Percentiles rank a stretch among this genome's conserved stretches.
These are phyloP conservation scores for Vimba vimba DNA, from an alignment of 2,113 vertebrate genomes.

Conservation along the genomic window DNA sequence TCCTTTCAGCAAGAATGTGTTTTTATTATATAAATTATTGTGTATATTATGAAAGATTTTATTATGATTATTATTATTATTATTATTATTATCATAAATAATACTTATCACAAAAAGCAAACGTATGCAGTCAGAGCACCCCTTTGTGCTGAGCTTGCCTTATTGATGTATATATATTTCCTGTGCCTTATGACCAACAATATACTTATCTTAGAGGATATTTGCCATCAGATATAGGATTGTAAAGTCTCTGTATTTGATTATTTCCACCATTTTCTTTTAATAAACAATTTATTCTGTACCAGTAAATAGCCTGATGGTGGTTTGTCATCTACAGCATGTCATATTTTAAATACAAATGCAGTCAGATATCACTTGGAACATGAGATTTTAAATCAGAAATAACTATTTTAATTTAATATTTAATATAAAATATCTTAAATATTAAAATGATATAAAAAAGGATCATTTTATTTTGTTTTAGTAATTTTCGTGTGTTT, in stretches of 20 bases:
- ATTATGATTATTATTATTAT: slow-evolving; percentile 9
- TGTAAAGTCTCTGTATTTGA: slow-evolving; percentile 30
- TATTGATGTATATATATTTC: slow-evolving; percentile 24
- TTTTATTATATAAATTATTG: slow-evolving; percentile 37
- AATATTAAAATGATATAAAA: too few relatives aligned
- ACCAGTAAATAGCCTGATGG: too few relatives aligned
- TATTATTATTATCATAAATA: background rate
- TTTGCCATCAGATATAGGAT: slow-evolving; percentile 17
- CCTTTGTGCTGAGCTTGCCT: slow-evolving; percentile 28
- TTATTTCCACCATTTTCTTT: slow-evolving; percentile 12
- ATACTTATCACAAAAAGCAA: slow-evolving; percentile 8
- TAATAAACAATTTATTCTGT: slow-evolving; percentile 27
- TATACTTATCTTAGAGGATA: slow-evolving; percentile 9
- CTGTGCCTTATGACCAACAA: slow-evolving; percentile 41
- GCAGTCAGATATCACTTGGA: background rate
- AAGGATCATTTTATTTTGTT: background rate
- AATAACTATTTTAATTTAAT: too few relatives aligned
- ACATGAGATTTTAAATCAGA: background rate
- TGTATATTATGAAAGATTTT: slow-evolving; percentile 28
- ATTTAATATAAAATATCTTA: background rate
- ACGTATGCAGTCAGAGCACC: slow-evolving; percentile 1
- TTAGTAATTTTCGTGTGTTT: too few relatives aligned
- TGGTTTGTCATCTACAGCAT: background rate
- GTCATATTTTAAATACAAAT: background rate
- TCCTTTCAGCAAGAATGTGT: slow-evolving; percentile 33